phyloP scores from a whole-genome alignment of 2,113 vertebrate species.

The Lipophrys pholis region DNA sequence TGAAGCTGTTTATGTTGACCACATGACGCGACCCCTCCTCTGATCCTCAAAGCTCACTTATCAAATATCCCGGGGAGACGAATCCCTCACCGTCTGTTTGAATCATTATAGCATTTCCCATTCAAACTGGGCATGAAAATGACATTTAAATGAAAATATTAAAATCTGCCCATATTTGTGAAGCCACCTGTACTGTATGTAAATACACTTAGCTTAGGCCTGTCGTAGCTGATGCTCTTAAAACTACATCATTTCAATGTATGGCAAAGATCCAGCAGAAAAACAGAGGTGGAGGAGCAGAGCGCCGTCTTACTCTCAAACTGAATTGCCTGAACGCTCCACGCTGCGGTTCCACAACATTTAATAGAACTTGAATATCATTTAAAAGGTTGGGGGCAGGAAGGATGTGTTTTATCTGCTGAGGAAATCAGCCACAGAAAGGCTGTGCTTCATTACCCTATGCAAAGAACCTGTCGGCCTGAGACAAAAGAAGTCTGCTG shows the following conservation, averaged over 20 bases:
- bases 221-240: constrained; percentile 58
- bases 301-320: neutral
- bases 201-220: constrained; percentile 74
- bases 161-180: constrained; percentile 79
- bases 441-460: constrained; percentile 63
- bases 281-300: neutral
- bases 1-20: constrained; percentile 38
- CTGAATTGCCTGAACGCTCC: neutral
- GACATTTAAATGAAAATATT: constrained; percentile 85
- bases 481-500: constrained; percentile 58
- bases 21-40: constrained; percentile 39
- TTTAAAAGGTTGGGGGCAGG: neutral
- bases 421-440: constrained; percentile 29
- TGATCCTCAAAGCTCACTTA: constrained; percentile 64
- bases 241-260: constrained; percentile 74
- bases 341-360: neutral
- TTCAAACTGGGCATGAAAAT: constrained; percentile 85
- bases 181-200: constrained; percentile 82
- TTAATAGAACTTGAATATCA: neutral
- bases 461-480: constrained; percentile 62
- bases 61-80: constrained; percentile 64
- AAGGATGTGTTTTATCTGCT: constrained; percentile 3
- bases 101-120: constrained; percentile 80
- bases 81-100: constrained; percentile 60
- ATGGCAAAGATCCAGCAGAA: constrained; percentile 57